Conservation (phyloP, 1,140 invertebrate genomes). For the Sycophaga agraensis region DNA sequence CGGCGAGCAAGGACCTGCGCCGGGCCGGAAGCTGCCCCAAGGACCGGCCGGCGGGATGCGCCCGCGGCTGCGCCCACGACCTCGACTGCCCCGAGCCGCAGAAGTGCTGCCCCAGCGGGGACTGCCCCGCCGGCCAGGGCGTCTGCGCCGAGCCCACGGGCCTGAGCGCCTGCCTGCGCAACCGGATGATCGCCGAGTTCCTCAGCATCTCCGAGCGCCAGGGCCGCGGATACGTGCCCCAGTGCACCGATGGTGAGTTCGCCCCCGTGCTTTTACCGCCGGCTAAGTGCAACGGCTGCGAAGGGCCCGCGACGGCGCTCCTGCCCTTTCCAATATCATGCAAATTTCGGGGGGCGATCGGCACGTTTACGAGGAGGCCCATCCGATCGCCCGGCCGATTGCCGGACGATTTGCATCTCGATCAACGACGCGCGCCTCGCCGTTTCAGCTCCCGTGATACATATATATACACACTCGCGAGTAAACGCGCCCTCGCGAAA, state of each 20-base stretch:
- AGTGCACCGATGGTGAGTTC: slow-evolving; percentile 65
- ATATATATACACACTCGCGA: too few relatives aligned
- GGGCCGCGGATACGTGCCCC: slow-evolving; percentile 79
- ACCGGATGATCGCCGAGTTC: slow-evolving; percentile 74
- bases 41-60: slow-evolving; percentile 60
- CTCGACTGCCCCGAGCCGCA: slow-evolving; percentile 76
- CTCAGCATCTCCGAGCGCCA: slow-evolving; percentile 74
- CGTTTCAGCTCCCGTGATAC: too few relatives aligned
- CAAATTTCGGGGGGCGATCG: too few relatives aligned
- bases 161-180: slow-evolving; percentile 68
- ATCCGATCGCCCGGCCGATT: too few relatives aligned
- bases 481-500: too few relatives aligned
- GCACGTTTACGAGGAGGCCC: too few relatives aligned
- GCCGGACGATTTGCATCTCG: too few relatives aligned
- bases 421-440: too few relatives aligned
- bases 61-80: slow-evolving; percentile 69
- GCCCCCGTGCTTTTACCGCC: too few relatives aligned
- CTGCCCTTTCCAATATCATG: too few relatives aligned
- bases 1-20: slow-evolving; percentile 71
- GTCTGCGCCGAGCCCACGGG: slow-evolving; percentile 43
- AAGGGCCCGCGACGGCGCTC: too few relatives aligned
- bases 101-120: slow-evolving; percentile 74
- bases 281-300: too few relatives aligned
- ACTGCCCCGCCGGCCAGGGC: slow-evolving; percentile 38
- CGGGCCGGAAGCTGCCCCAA: slow-evolving; percentile 75